Base-by-base conservation (phyloP, 2,797 vertebrate species). In the Chrysocyon brachyurus region DNA sequence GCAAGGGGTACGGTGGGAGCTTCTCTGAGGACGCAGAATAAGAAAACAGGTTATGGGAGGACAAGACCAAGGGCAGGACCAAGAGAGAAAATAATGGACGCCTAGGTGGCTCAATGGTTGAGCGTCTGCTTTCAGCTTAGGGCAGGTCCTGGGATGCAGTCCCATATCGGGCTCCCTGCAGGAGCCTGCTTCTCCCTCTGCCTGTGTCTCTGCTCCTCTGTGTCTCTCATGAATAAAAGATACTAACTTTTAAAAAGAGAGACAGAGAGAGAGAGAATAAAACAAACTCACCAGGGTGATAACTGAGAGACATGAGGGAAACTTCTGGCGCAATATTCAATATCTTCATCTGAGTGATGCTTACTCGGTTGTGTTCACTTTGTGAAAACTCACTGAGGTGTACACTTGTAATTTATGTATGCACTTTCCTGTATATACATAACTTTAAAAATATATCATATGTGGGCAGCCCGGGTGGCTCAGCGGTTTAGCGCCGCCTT, bases 1-100 rank as follows among this genome's bases (percentile, higher is more conserved):
- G 31, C 31, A 3, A 3, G 14, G 87, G 33, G 22, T 0, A 1
- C 26, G 16, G 52, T 0, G 19, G 10, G 57, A 0, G 31, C 21
- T 33, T 78, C 46, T 84, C 91, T 52, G 83, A 87, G 78, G 70
- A 83, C 2, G 36, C 40, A 49, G 56, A 49, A 36, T 0, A 24
- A 49, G 28, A 8, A 68, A 73, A 87, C 73, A 77, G 52, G 26
- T 12, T 54, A 12, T 0, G 0, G 28, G 40, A 28, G 14, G 40
- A 57, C 0, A 9, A 68, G 3, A 40, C 17, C 46, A 68, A 56
- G 15, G 26, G 24, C 16, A 52, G 68, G 31, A 28, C 33, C 56
- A 28, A 52, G 72, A 40, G 57, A 79, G 59, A 81, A 78, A 49
- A 87, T 46, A 46, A 46, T 46, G 40, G 40, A 46, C 40, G 6